Conservation (phyloP, 1,140 invertebrate genomes). For the Apis dorsata region DNA sequence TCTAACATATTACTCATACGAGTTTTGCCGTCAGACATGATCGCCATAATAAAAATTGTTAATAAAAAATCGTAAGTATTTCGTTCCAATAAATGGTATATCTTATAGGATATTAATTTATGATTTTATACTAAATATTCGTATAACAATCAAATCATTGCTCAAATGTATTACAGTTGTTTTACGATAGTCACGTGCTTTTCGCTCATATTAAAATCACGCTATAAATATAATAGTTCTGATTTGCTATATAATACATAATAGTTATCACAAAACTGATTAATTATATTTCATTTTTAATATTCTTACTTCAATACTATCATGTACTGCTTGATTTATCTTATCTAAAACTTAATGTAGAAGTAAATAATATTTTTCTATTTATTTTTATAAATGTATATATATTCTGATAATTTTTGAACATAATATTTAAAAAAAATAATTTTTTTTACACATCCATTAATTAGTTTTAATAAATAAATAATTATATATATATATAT, state of each 20-base stretch:
- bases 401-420: not conserved
- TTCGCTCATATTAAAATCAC: conserved; percentile 1
- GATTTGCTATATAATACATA: not conserved
- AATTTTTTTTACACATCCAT: not conserved
- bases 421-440: not conserved
- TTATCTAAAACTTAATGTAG: not conserved
- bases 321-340: not conserved
- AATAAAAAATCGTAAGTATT: not conserved
- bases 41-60: not conserved
- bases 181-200: conserved; percentile 30
- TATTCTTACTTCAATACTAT: not conserved
- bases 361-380: not conserved
- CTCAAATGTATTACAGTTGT: conserved; percentile 25
- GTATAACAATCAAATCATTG: conserved; percentile 8
- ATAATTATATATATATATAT: too few species aligned
- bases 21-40: conserved; percentile 11
- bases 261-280: not conserved
- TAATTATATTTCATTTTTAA: not conserved
- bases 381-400: not conserved
- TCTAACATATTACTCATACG: conserved; percentile 21
- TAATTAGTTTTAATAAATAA: not conserved
- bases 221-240: not conserved
- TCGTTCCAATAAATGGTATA: not conserved
- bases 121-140: not conserved
- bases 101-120: not conserved